Evolutionary conservation across 2,888 invertebrate species (phyloP).

Genomic region (Mylabris sibirica): DNA sequence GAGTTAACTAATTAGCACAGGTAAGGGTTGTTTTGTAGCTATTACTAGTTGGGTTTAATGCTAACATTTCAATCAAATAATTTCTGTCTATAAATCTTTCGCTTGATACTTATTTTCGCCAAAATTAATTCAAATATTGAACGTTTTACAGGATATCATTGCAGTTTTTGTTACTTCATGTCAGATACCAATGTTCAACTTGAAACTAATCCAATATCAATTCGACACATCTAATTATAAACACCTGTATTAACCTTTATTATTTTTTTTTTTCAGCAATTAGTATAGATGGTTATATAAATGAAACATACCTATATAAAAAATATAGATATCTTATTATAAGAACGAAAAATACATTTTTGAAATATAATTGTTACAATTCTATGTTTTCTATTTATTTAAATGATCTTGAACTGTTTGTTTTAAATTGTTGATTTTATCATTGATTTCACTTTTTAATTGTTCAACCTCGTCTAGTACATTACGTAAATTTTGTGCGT

Average conservation of each 20-base stretch:
- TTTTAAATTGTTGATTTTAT: constrained; percentile 36
- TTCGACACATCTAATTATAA: constrained; percentile 17
- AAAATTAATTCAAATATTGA: constrained; percentile 35
- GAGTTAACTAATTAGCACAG: background rate
- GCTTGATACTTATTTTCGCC: background rate
- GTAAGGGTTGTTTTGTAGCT: constrained; percentile 11
- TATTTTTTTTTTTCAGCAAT: background rate
- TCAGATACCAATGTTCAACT: constrained; percentile 52
- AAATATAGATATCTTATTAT: constrained; percentile 2
- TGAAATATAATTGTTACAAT: constrained; percentile 10
- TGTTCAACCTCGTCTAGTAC: constrained; percentile 38
- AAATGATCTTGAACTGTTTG: constrained; percentile 18
- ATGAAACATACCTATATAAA: background rate
- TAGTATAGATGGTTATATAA: background rate
- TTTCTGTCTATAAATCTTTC: constrained; percentile 17
- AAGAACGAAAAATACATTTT: background rate
- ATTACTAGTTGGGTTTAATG: constrained; percentile 3
- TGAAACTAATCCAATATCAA: constrained; percentile 32
- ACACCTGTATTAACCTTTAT: background rate
- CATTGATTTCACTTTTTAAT: constrained; percentile 38
- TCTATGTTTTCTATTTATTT: constrained; percentile 11
- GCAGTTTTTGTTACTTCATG: constrained; percentile 56
- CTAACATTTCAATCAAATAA: background rate
- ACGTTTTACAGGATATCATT: constrained; percentile 53
- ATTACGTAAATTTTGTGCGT: constrained; percentile 35